Conservation (phyloP, 1,140 invertebrate species). For the Pogonus chalceus region DNA sequence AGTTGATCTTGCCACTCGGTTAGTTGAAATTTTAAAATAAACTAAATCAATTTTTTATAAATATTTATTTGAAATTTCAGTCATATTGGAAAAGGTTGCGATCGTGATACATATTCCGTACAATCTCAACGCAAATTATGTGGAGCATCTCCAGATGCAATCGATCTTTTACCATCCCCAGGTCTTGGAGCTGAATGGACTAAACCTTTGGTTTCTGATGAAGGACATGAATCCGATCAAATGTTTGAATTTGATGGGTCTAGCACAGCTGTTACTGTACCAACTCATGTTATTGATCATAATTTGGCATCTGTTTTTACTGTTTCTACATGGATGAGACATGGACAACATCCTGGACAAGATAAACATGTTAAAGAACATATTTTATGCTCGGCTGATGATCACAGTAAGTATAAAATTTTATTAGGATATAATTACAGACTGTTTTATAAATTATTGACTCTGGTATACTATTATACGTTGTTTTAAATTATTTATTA, state of each 20-base stretch:
- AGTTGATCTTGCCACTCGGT: slow-evolving; percentile 48
- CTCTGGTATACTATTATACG: too few relatives aligned
- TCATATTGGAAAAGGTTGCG: slow-evolving; percentile 85
- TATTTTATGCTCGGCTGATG: slow-evolving; percentile 90
- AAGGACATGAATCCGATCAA: slow-evolving; percentile 79
- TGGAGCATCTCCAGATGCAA: slow-evolving; percentile 51
- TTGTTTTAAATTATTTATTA: too few relatives aligned
- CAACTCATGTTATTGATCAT: slow-evolving; percentile 62
- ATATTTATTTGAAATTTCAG: too few relatives aligned
- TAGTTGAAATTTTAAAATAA: slow-evolving; percentile 6
- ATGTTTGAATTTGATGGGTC: slow-evolving; percentile 91
- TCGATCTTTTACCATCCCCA: slow-evolving; percentile 81
- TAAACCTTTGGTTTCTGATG: slow-evolving; percentile 75
- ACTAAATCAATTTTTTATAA: too few relatives aligned
- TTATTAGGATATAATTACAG: background rate
- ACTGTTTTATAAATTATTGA: background rate
- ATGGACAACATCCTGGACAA: slow-evolving; percentile 53
- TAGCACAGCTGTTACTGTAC: slow-evolving; percentile 76
- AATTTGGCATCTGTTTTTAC: slow-evolving; percentile 71
- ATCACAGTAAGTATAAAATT: slow-evolving; percentile 67
- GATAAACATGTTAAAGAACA: slow-evolving; percentile 91
- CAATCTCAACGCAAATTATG: slow-evolving; percentile 83
- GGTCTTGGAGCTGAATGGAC: slow-evolving; percentile 76
- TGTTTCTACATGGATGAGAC: slow-evolving; percentile 87
- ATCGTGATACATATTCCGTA: slow-evolving; percentile 83